Evolutionary conservation across 23 tunicate genomes (phyloP).

Genomic region (Phallusia fumigata): DNA sequence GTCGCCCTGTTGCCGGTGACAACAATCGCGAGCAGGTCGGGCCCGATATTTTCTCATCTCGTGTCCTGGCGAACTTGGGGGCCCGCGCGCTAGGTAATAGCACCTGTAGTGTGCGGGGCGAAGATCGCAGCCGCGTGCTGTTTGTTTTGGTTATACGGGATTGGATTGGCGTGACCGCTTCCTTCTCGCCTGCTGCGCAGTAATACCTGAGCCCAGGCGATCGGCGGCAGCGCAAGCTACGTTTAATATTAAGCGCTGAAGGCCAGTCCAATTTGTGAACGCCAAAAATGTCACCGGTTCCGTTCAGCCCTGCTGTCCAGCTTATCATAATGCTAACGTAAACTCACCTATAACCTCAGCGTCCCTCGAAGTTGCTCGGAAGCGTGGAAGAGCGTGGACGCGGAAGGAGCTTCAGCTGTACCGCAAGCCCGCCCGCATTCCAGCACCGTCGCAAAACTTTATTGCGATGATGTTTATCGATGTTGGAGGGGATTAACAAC

Average conservation of each 20-base stretch:
- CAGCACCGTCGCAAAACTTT: background rate
- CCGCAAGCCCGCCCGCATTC: too few species aligned
- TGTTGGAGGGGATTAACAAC: background rate
- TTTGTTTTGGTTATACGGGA: conserved; percentile 1
- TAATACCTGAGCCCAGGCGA: too few species aligned
- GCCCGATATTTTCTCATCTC: background rate
- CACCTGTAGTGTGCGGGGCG: background rate
- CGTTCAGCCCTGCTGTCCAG: background rate
- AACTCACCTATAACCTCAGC: background rate
- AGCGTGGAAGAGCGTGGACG: too few species aligned
- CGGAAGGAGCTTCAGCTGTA: too few species aligned
- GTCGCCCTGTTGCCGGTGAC: conserved; percentile 4
- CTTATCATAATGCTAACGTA: background rate
- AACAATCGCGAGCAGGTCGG: background rate
- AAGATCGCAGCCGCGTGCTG: background rate
- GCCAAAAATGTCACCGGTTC: background rate
- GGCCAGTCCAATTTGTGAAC: background rate
- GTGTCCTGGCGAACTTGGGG: background rate
- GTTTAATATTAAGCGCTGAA: background rate
- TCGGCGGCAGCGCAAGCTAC: too few species aligned
- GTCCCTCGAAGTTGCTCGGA: background rate
- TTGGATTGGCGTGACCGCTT: background rate
- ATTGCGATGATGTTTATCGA: conserved; percentile 2
- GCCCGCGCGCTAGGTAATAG: background rate
- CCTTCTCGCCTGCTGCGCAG: background rate